Conservation (phyloP, 2,888 invertebrate species). For the Calephelis perditalis region DNA sequence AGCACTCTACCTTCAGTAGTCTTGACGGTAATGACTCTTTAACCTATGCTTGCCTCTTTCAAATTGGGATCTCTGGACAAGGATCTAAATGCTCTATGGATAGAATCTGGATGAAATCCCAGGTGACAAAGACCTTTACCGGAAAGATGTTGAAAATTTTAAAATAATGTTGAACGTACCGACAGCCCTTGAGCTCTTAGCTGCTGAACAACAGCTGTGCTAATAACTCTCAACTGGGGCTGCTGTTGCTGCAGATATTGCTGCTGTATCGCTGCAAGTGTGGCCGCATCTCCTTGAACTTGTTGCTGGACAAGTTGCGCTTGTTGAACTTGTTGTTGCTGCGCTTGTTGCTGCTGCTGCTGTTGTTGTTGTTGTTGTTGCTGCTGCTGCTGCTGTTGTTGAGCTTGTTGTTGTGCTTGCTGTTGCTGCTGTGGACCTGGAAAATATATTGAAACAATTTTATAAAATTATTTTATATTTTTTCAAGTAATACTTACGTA, state of each 20-base stretch:
- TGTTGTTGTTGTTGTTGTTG: constrained; percentile 43
- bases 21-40: no score
- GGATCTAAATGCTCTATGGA: no score
- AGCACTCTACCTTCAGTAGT: no score
- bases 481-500: no score
- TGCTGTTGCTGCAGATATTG: constrained; percentile 71
- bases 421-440: constrained; percentile 40
- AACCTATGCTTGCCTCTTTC: no score
- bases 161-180: constrained; percentile 41
- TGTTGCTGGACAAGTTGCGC: constrained; percentile 50
- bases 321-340: constrained; percentile 60
- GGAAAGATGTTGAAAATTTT: no score
- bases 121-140: no score
- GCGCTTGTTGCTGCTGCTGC: constrained; percentile 53
- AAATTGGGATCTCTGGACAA: no score
- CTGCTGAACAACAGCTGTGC: constrained; percentile 78
- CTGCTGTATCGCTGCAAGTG: constrained; percentile 69
- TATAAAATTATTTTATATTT: background rate
- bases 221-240: constrained; percentile 78
- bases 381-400: constrained; percentile 36
- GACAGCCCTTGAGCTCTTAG: constrained; percentile 74
- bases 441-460: constrained; percentile 19
- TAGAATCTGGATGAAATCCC: no score
- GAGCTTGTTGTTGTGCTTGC: constrained; percentile 21
- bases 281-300: constrained; percentile 66